A percentile compares a stretch with the other conserved stretches of the same genome.
Conservation (phyloP, 2,888 invertebrate species). For the Seira ritae region DNA sequence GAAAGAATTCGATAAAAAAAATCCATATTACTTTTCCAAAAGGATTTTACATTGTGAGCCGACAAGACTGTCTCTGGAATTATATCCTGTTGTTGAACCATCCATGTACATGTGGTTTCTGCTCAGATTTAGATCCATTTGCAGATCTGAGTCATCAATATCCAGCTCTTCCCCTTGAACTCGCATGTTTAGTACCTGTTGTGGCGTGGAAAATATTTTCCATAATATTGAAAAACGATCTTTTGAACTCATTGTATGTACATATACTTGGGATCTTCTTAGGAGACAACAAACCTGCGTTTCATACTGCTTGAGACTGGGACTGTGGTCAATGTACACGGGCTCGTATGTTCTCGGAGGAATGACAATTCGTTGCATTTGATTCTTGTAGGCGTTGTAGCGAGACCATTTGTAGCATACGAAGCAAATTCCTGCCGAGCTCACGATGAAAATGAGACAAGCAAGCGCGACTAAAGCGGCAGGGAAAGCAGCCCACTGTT, state of each 20-base stretch:
- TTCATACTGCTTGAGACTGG: slow-evolving; percentile 93
- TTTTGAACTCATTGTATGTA: neutral
- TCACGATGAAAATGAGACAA: slow-evolving; percentile 90
- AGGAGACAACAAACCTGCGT: slow-evolving; percentile 82
- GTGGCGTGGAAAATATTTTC: slow-evolving; percentile 8
- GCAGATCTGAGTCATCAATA: slow-evolving; percentile 84
- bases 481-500: slow-evolving; percentile 85
- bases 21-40: neutral
- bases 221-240: neutral
- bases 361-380: slow-evolving; percentile 84
- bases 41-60: slow-evolving; percentile 55
- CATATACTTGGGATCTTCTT: neutral
- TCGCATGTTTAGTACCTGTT: slow-evolving; percentile 91
- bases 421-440: slow-evolving; percentile 92
- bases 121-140: slow-evolving; percentile 85
- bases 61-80: slow-evolving; percentile 65
- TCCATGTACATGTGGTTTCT: slow-evolving; percentile 73
- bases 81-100: slow-evolving; percentile 65
- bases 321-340: slow-evolving; percentile 81
- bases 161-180: slow-evolving; percentile 90
- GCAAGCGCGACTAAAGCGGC: slow-evolving; percentile 93
- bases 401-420: slow-evolving; percentile 96
- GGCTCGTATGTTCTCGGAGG: slow-evolving; percentile 83
- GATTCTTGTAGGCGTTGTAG: slow-evolving; percentile 91
- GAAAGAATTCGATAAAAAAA: neutral